These are phyloP conservation scores for Meriones unguiculatus DNA, from an alignment of 2,113 vertebrate species.

Conservation along the genomic window DNA sequence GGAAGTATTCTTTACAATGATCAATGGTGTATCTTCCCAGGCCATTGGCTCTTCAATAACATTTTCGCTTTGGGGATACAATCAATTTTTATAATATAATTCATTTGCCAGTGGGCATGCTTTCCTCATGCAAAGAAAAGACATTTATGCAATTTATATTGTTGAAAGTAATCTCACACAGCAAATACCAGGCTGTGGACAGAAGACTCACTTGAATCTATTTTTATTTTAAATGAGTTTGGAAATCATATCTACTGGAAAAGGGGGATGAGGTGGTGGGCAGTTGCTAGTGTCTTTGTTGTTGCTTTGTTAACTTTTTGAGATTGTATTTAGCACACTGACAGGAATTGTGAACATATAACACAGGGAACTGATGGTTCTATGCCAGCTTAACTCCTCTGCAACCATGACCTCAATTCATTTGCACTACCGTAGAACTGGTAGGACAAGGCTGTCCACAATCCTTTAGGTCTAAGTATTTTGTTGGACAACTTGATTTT, in stretches of 20 bases:
- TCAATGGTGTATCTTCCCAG: constrained; percentile 93
- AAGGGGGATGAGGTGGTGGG: not conserved
- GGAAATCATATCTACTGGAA: constrained; percentile 55
- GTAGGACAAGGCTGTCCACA: not conserved
- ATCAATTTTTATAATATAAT: constrained; percentile 95
- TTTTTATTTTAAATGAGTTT: constrained; percentile 84
- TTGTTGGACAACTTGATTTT: not conserved
- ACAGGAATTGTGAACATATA: not conserved
- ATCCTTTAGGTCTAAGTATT: constrained; percentile 5
- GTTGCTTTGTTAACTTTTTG: constrained; percentile 76
- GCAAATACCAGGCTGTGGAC: constrained; percentile 79
- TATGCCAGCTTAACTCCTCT: constrained; percentile 19
- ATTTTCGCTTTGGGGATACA: constrained; percentile 93
- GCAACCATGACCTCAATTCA: not conserved
- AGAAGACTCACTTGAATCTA: constrained; percentile 84
- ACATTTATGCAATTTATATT: constrained; percentile 90
- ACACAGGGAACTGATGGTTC: not conserved
- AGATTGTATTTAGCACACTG: constrained; percentile 63
- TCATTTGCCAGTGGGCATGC: constrained; percentile 90
- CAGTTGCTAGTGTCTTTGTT: constrained; percentile 66
- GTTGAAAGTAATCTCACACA: constrained; percentile 88
- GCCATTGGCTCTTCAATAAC: constrained; percentile 94
- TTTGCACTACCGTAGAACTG: constrained; percentile 57
- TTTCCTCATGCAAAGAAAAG: constrained; percentile 91
- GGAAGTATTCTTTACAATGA: constrained; percentile 95